phyloP scores from a whole-genome alignment of 2,113 vertebrate species.

The Manacus vitellinus region DNA sequence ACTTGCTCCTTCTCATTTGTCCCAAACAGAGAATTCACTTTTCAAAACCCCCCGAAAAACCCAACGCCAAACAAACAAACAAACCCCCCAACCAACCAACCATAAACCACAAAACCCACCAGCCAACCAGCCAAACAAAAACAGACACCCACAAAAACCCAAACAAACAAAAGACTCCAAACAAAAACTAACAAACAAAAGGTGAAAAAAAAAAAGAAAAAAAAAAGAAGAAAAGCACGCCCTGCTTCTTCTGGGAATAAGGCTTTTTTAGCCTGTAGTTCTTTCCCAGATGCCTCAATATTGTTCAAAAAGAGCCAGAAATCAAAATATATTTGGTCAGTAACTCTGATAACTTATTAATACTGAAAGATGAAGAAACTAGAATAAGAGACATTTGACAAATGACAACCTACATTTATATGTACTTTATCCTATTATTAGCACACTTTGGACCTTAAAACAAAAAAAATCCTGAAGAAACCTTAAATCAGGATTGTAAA shows the following conservation, averaged over 20 bases:
- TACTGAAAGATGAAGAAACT: neutral
- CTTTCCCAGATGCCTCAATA: neutral
- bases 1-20: neutral
- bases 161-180: neutral
- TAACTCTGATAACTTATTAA: conserved; percentile 4
- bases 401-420: neutral
- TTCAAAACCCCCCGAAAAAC: neutral
- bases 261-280: neutral
- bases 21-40: neutral
- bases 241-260: neutral
- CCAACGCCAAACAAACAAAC: neutral
- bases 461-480: neutral
- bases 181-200: no score
- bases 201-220: neutral
- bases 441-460: neutral
- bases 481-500: neutral
- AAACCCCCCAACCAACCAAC: no score
- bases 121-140: neutral
- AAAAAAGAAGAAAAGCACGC: neutral
- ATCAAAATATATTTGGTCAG: neutral
- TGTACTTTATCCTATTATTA: neutral
- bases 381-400: conserved; percentile 3
- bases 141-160: neutral
- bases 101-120: no score
- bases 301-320: neutral